Conservation (phyloP, 2,888 invertebrate species). For the Tinea trinotella region DNA sequence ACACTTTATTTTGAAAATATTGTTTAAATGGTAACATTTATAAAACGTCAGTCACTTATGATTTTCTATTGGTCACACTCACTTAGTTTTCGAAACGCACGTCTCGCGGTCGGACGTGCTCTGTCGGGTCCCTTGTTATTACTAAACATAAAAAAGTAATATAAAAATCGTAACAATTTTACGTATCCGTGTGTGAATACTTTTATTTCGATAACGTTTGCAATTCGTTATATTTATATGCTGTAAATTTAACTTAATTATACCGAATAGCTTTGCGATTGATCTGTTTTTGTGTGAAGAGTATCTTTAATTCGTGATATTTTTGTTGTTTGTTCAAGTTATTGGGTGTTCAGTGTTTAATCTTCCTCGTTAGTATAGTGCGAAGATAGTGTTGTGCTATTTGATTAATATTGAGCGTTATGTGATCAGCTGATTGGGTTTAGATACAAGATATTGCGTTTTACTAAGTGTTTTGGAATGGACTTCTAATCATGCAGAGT, state of each 20-base stretch:
- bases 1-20: too few species aligned
- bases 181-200: not conserved
- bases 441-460: conserved; percentile 8
- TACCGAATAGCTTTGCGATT: not conserved
- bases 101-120: not conserved
- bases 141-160: not conserved
- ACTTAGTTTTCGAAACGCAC: not conserved
- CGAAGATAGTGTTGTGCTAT: not conserved
- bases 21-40: not conserved
- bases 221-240: not conserved
- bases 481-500: conserved; percentile 35
- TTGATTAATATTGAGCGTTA: not conserved
- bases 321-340: not conserved
- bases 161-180: not conserved
- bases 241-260: not conserved
- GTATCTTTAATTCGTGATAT: not conserved
- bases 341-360: not conserved
- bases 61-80: not conserved
- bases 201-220: not conserved
- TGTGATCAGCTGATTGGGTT: conserved; percentile 13
- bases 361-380: not conserved
- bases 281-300: not conserved
- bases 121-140: too few species aligned
- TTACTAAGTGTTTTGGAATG: not conserved
- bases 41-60: not conserved